A percentile compares a stretch with the other conserved stretches of the same genome.
phyloP scores from a whole-genome alignment of 1,140 invertebrate species.

The Drosophila elegans region DNA sequence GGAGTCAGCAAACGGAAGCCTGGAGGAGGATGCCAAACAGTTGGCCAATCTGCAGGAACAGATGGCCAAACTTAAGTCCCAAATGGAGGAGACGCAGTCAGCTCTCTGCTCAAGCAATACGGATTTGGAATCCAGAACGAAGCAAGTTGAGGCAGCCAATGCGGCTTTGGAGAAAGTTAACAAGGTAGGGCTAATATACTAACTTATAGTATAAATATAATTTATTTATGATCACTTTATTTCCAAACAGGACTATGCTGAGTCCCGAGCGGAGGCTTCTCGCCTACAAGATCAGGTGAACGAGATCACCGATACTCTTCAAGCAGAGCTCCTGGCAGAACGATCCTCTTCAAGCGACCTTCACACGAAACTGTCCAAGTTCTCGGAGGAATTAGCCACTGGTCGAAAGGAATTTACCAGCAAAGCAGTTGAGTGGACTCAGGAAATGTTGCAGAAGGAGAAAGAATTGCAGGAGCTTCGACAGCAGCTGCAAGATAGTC shows the following conservation, averaged over 20 bases:
- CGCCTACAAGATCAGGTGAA: conserved; percentile 61
- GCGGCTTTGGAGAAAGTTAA: conserved; percentile 41
- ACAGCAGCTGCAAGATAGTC: conserved; percentile 52
- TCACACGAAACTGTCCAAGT: conserved; percentile 49
- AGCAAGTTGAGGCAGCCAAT: conserved; percentile 41
- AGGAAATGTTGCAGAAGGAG: conserved; percentile 54
- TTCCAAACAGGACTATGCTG: conserved; percentile 35
- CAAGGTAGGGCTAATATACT: conserved; percentile 57
- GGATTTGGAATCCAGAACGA: conserved; percentile 31
- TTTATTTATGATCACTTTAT: too few relatives aligned
- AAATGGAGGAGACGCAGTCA: conserved; percentile 15
- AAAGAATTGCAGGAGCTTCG: conserved; percentile 53
- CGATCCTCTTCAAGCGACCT: conserved; percentile 40
- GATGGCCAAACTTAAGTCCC: conserved; percentile 9
- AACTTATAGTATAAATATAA: not conserved
- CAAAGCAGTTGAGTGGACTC: conserved; percentile 52
- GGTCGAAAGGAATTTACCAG: conserved; percentile 55
- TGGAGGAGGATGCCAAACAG: conserved; percentile 30
- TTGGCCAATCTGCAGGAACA: conserved; percentile 32
- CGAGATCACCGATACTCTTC: conserved; percentile 46
- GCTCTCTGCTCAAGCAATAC: conserved; percentile 17
- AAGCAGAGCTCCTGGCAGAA: conserved; percentile 53
- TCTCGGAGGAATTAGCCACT: conserved; percentile 56
- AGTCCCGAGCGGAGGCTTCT: conserved; percentile 72
- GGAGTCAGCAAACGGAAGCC: conserved; percentile 8